Conservation (phyloP, 2,113 vertebrate species). For the Dipodomys ordii region DNA sequence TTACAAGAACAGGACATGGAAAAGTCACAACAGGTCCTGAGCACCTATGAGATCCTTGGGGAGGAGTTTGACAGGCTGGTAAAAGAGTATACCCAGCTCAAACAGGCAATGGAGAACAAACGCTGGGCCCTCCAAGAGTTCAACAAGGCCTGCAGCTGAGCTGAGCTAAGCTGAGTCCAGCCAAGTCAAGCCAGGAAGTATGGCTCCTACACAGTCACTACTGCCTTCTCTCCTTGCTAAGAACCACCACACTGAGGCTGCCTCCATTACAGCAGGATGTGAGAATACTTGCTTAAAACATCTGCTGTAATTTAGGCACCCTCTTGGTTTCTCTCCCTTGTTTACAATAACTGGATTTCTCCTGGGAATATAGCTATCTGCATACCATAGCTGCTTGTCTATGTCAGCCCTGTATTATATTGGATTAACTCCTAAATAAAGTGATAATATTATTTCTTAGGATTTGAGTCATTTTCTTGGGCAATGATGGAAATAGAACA, state of each 20-base stretch:
- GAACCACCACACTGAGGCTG: background rate
- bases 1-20: slow-evolving; percentile 79
- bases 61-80: slow-evolving; percentile 85
- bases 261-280: background rate
- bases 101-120: slow-evolving; percentile 76
- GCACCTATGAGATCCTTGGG: slow-evolving; percentile 82
- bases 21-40: slow-evolving; percentile 74
- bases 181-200: background rate
- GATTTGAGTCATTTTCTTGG: slow-evolving; percentile 53
- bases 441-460: background rate
- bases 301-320: background rate
- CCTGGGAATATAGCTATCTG: slow-evolving; percentile 25
- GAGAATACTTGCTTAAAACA: background rate
- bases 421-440: slow-evolving; percentile 72
- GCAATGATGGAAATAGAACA: slow-evolving; percentile 40
- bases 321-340: slow-evolving; percentile 1
- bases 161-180: background rate
- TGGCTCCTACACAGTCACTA: fast-evolving
- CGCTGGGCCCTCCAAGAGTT: slow-evolving; percentile 84
- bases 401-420: slow-evolving; percentile 29
- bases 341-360: slow-evolving; percentile 30
- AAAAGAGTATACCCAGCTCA: slow-evolving; percentile 82
- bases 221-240: background rate
- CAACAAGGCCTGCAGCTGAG: slow-evolving; percentile 73
- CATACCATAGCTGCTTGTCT: slow-evolving; percentile 59